These are phyloP conservation scores for Drosophila persimilis DNA, from an alignment of 1,140 invertebrate species.

Conservation along the genomic window DNA sequence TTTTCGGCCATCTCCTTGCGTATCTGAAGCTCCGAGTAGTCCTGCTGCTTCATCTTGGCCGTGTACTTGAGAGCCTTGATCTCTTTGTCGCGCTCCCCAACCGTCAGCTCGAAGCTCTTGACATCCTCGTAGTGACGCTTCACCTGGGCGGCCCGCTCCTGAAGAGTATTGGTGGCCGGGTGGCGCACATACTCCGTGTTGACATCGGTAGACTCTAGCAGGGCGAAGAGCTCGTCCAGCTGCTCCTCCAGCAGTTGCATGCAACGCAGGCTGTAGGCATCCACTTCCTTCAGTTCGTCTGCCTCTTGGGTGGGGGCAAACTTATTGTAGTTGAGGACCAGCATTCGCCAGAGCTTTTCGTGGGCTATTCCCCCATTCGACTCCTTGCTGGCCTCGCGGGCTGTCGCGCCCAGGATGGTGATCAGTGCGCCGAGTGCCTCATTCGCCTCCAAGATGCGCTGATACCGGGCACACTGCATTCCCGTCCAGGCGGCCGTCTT, in stretches of 20 bases:
- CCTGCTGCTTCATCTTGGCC: conserved; percentile 95
- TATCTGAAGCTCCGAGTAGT: conserved; percentile 95
- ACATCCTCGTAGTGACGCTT: conserved; percentile 95
- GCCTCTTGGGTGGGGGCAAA: conserved; percentile 84
- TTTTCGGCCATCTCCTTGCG: conserved; percentile 96
- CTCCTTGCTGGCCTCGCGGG: conserved; percentile 84
- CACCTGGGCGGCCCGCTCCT: conserved; percentile 89
- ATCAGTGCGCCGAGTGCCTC: conserved; percentile 85
- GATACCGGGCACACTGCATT: conserved; percentile 86
- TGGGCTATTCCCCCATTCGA: conserved; percentile 71
- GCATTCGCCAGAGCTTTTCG: conserved; percentile 72
- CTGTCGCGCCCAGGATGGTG: conserved; percentile 86
- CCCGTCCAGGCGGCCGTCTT: conserved; percentile 83
- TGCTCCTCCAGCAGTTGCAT: conserved; percentile 85
- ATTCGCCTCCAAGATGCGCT: conserved; percentile 85
- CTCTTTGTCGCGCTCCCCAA: conserved; percentile 94
- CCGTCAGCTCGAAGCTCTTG: conserved; percentile 90
- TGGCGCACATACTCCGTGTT: conserved; percentile 85
- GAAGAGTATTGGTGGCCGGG: conserved; percentile 87
- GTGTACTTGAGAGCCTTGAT: conserved; percentile 92
- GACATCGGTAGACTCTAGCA: conserved; percentile 89
- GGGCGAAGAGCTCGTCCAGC: conserved; percentile 86
- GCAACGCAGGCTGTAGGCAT: conserved; percentile 87
- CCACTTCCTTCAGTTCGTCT: conserved; percentile 89
- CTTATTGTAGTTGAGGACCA: conserved; percentile 66